phyloP scores from a whole-genome alignment of 2,113 vertebrate species.

The Phalacrocorax brasilianus region DNA sequence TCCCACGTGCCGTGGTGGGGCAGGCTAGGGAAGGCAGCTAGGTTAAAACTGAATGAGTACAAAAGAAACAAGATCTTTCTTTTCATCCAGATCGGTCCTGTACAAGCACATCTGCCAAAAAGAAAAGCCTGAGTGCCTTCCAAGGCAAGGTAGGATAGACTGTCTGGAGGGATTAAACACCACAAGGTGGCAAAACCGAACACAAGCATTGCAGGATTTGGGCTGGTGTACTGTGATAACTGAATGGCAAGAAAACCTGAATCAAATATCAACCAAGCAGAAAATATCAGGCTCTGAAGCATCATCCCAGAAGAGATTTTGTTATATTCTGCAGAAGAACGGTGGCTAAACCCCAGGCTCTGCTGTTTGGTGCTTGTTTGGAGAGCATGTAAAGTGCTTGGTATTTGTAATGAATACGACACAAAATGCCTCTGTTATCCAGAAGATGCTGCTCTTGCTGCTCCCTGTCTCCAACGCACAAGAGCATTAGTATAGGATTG shows the following conservation, averaged over 20 bases:
- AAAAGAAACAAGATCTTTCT: neutral
- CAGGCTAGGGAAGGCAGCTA: neutral
- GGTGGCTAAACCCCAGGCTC: neutral
- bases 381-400: neutral
- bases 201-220: neutral
- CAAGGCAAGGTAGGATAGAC: neutral
- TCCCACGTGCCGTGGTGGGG: neutral
- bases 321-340: neutral
- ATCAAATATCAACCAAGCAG: neutral
- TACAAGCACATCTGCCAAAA: neutral
- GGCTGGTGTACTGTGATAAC: neutral
- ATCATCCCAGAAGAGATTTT: neutral
- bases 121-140: neutral
- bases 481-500: neutral
- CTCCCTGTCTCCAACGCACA: no score
- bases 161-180: neutral
- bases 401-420: neutral
- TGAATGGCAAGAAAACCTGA: neutral
- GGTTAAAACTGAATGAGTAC: neutral
- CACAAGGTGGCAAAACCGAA: neutral
- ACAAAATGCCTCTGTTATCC: neutral
- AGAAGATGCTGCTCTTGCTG: neutral
- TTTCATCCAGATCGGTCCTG: accelerated
- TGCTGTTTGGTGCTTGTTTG: neutral
- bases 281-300: neutral